These are phyloP conservation scores for Onychomys arenicola DNA, from an alignment of 2,797 vertebrate genomes.

Conservation along the genomic window DNA sequence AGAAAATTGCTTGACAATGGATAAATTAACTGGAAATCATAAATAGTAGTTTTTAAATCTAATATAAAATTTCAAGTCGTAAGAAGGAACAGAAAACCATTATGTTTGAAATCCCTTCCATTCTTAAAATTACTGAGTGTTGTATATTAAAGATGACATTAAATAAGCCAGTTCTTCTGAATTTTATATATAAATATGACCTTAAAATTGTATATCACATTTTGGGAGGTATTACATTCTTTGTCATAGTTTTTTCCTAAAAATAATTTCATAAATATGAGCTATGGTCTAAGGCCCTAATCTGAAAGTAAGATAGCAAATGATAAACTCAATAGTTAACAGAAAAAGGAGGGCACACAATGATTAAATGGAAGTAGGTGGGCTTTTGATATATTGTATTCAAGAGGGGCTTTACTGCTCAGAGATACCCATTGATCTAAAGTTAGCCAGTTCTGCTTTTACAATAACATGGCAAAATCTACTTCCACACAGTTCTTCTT, in stretches of 20 bases:
- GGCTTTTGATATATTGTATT: background rate
- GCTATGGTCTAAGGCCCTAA: background rate
- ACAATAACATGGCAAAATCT: background rate
- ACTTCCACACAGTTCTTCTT: background rate
- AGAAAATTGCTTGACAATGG: background rate
- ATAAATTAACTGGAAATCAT: background rate
- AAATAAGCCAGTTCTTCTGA: background rate
- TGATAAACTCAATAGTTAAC: background rate
- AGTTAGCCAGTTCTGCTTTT: background rate
- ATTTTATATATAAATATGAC: background rate
- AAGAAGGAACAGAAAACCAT: background rate
- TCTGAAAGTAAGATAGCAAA: background rate
- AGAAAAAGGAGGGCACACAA: background rate
- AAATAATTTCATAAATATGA: slow-evolving; percentile 10
- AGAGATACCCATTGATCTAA: background rate
- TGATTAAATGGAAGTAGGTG: background rate
- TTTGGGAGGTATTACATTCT: background rate
- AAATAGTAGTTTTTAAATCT: slow-evolving; percentile 22
- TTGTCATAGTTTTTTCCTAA: background rate
- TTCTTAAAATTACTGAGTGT: background rate
- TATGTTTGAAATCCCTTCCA: background rate
- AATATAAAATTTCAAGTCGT: background rate
- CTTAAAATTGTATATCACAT: background rate
- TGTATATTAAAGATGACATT: background rate
- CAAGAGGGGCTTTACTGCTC: background rate